phyloP scores from a whole-genome alignment of 2,797 vertebrate species.

The Oceanodroma leucorhoa region DNA sequence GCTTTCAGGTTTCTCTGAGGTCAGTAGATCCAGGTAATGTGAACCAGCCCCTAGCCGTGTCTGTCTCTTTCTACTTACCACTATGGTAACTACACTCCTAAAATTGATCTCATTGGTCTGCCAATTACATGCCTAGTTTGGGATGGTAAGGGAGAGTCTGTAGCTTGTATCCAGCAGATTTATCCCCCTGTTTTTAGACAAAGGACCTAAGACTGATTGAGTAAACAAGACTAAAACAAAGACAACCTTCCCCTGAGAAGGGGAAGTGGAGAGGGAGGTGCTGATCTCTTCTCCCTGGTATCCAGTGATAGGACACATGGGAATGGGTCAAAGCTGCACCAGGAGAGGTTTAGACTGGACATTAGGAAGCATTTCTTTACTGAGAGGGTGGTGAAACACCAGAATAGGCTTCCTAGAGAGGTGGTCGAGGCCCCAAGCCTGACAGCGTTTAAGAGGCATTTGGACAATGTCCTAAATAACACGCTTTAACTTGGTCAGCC shows the following conservation, averaged over 20 bases:
- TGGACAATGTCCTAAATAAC: not conserved
- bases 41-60: not conserved
- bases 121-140: not conserved
- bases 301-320: fast-evolving
- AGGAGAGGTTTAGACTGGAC: not conserved
- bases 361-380: not conserved
- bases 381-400: not conserved
- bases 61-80: not conserved
- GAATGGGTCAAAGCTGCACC: not conserved
- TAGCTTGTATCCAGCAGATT: not conserved
- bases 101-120: not conserved
- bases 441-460: not conserved
- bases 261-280: not conserved
- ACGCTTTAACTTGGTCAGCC: not conserved
- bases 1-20: not conserved
- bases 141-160: not conserved
- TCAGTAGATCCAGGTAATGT: not conserved
- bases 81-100: not conserved
- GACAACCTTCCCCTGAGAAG: not conserved
- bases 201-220: not conserved
- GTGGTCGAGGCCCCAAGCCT: not conserved
- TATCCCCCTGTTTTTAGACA: not conserved
- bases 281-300: not conserved
- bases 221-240: not conserved
- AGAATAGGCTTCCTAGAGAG: not conserved